These are phyloP conservation scores for Trichoplax adhaerens DNA, from an alignment of 37 sponge, comb jelly and placozoan genomes.

Conservation along the genomic window DNA sequence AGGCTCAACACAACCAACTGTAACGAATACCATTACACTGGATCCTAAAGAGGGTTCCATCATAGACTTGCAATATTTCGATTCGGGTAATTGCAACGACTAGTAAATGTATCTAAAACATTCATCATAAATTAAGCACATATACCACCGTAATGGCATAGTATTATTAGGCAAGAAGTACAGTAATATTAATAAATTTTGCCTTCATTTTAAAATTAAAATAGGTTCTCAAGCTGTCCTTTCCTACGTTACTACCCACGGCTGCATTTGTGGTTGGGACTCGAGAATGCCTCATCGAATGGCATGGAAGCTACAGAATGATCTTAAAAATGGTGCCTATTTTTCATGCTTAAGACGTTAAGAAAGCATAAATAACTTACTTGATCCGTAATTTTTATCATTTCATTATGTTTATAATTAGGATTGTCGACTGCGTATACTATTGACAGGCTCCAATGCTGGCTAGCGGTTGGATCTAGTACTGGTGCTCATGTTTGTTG, in stretches of 20 bases:
- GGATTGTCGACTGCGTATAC: constrained; percentile 54
- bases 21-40: constrained; percentile 7
- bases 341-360: too few relatives aligned
- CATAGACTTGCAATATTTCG: constrained; percentile 24
- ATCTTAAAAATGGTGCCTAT: constrained; percentile 24
- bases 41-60: constrained; percentile 27
- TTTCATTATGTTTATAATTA: background rate
- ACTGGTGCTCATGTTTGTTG: constrained; percentile 72
- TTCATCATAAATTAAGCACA: too few relatives aligned
- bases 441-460: constrained; percentile 50
- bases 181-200: too few relatives aligned
- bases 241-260: constrained; percentile 38
- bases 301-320: constrained; percentile 50
- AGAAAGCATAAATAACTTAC: too few relatives aligned
- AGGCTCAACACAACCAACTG: background rate
- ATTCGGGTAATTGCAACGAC: too few relatives aligned
- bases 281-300: constrained; percentile 13
- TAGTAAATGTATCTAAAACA: too few relatives aligned
- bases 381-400: too few relatives aligned
- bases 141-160: too few relatives aligned
- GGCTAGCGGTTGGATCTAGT: constrained; percentile 43
- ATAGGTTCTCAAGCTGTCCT: constrained; percentile 3
- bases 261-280: constrained; percentile 53
- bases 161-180: too few relatives aligned
- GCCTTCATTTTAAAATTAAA: too few relatives aligned